Evolutionary conservation across 1,140 invertebrate genomes (phyloP), one percentile per base, ranked within the genome.

Genomic region (Hydropsyche tenuis): DNA sequence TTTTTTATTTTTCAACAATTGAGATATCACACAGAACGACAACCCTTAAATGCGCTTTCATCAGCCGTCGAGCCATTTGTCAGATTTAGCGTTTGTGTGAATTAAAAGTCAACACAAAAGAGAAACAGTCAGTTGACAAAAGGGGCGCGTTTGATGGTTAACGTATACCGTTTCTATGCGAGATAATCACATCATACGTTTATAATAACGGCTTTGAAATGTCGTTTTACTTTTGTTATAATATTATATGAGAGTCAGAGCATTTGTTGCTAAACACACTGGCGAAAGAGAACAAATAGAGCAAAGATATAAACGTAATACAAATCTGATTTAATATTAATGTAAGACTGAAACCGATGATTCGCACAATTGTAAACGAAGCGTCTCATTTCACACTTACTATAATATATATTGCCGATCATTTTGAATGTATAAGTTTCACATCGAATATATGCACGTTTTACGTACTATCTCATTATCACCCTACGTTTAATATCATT

Each of bases 101-200:
- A 27, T 60, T 60, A 60, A 60, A 60, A 22, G 23, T 11, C 11
- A 4, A 9, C 20, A 60, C 56, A 60, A 60, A 60, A 25, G 56
- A 20, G 56, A 25, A 60, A 60, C 56, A 60, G 56, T 60, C 56
- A 6, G 56, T 60, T 23, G 23, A 60, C 56, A 60, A 60, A 60
- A 48, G 45, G 56, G 56, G 56, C 56, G 56, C 23, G 30, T 60
- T 48, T 60, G 56, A 60, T 60, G 56, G 20, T 60, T 60, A 60
- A 60, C 56, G 56, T 60, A 25, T 60, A 22, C 56, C 63, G 27
- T 16, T 42, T 42, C 3, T 9, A 37, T 3, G 23, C 18, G 56
- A 60, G 56, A 25, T 60, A 60, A 60, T 60, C 69, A 16, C 53
- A 75, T 75, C 74, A 75, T 18, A 66, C 70, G 71, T 22, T 20